Evolutionary conservation across 1,140 invertebrate species (phyloP).

Genomic region (Phocides pigmalion): DNA sequence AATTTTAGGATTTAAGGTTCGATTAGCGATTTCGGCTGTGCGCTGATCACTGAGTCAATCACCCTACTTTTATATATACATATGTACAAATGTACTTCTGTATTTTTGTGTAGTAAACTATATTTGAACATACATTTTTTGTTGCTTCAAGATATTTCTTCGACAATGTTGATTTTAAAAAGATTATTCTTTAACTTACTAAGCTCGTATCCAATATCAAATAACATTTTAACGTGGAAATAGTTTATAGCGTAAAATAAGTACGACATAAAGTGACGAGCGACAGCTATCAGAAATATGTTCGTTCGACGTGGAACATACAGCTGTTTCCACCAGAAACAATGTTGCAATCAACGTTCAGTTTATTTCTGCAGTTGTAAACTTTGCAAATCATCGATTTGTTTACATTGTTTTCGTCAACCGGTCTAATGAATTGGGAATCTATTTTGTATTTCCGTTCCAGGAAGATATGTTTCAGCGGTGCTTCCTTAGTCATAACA

Average conservation of each 20-base stretch:
- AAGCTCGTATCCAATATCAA: conserved; percentile 6
- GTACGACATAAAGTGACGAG: conserved; percentile 16
- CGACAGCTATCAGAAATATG: conserved; percentile 4
- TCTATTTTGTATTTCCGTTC: conserved; percentile 1
- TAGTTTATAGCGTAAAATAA: conserved; percentile 15
- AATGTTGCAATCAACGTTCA: conserved; percentile 28
- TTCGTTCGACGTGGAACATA: conserved; percentile 3
- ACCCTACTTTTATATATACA: too few relatives aligned
- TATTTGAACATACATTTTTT: too few relatives aligned
- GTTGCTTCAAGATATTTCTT: too few relatives aligned
- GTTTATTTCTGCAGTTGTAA: conserved; percentile 29
- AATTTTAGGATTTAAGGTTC: too few relatives aligned
- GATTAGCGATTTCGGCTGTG: too few relatives aligned
- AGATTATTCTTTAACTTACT: too few relatives aligned
- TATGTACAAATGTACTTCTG: too few relatives aligned
- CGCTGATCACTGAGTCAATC: too few relatives aligned
- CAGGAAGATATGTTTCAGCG: neutral
- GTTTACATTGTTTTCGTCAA: conserved; percentile 25
- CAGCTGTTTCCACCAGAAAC: conserved; percentile 6
- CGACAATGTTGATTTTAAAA: too few relatives aligned
- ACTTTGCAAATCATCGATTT: conserved; percentile 18
- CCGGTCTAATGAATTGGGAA: conserved; percentile 17
- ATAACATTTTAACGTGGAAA: conserved; percentile 9
- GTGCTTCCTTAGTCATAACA: neutral
- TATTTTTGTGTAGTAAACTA: too few relatives aligned